Conservation (phyloP, 1,140 invertebrate species). For the Neodiprion fabricii region DNA sequence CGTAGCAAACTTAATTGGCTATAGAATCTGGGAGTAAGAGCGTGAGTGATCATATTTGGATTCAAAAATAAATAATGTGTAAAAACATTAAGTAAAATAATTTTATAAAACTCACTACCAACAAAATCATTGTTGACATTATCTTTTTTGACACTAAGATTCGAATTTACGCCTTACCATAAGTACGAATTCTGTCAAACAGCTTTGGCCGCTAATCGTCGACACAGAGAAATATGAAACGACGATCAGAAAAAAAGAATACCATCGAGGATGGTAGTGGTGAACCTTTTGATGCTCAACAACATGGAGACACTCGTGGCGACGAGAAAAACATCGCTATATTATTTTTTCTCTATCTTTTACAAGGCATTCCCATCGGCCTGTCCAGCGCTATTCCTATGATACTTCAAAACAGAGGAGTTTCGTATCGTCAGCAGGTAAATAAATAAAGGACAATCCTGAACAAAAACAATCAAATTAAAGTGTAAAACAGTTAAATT, state of each 20-base stretch:
- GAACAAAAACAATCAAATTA: not conserved
- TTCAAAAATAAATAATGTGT: too few species aligned
- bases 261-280: slow-evolving; percentile 22
- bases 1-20: too few species aligned
- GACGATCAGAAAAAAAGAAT: slow-evolving; percentile 30
- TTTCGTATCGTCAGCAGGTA: slow-evolving; percentile 86
- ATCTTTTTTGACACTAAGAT: too few species aligned
- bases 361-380: slow-evolving; percentile 97
- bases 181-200: too few species aligned
- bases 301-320: slow-evolving; percentile 68
- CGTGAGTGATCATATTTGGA: too few species aligned
- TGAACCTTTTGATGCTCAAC: slow-evolving; percentile 32
- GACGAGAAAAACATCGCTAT: slow-evolving; percentile 83
- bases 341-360: slow-evolving; percentile 89
- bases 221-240: slow-evolving; percentile 29
- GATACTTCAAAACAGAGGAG: slow-evolving; percentile 89
- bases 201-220: too few species aligned
- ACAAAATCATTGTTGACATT: too few species aligned
- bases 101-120: too few species aligned
- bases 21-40: too few species aligned
- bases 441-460: slow-evolving; percentile 6
- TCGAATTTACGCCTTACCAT: too few species aligned
- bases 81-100: too few species aligned
- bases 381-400: slow-evolving; percentile 93
- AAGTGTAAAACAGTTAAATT: not conserved